Base-by-base conservation (phyloP, 2,888 invertebrate genomes). In the Lissonota sp. region DNA sequence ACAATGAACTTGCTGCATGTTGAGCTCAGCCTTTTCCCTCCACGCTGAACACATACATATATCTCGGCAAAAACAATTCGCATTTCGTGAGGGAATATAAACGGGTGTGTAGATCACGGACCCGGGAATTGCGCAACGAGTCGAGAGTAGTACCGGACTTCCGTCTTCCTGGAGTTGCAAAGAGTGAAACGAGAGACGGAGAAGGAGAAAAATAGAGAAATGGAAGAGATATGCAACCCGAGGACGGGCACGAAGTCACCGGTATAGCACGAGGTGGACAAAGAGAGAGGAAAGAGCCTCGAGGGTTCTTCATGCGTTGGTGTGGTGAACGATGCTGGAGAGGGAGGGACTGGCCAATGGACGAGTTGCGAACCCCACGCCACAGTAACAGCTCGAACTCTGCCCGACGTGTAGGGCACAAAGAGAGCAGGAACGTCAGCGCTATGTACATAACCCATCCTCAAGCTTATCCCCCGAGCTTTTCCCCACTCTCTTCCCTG, bases 101-200 rank as follows among this genome's bases (percentile, higher is more conserved):
- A 14, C 53, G 37, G 8, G 73, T 57, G 46, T 42, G 55, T 63
- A 44, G 62, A 63, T 63, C 63, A 63, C 72, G 63, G 42, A 49
- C 12, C 10, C 46, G 55, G 44, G 57, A 73, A 73, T 73, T 57
- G 73, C 63, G 44, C 73, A 73, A 64, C 73, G 64, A 73, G 62
- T 51, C 71, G 71, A 72, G 71, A 62, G 60, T 73, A 64, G 57
- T 73, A 64, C 64, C 63, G 73, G 64, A 73, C 46, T 64, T 64
- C 73, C 73, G 63, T 72, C 42, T 72, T 73, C 73, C 57, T 51
- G 60, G 14, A 53, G 10, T 46, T 46, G 64, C 63, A 55, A 63
- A 16, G 73, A 42, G 51, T 26, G 53, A 64, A 64, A 12, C 26
- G 26, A 7, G 53, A 16, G 14, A 49, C 4, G 49, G 49, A 1